A percentile compares a stretch with the other conserved stretches of the same genome.
phyloP scores from a whole-genome alignment of 2,113 vertebrate genomes.

The Indri indri region DNA sequence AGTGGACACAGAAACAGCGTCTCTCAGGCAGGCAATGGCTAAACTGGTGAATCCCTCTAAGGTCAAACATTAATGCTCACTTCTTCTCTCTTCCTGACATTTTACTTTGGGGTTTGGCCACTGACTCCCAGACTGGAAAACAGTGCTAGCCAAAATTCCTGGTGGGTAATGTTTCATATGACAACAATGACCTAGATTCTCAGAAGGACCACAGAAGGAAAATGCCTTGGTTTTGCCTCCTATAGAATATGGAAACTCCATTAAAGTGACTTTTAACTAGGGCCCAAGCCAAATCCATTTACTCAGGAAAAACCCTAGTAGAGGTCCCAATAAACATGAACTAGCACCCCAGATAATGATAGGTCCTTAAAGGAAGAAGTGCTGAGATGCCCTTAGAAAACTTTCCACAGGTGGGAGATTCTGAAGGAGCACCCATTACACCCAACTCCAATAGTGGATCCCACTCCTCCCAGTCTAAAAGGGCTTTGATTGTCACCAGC shows the following conservation, averaged over 20 bases:
- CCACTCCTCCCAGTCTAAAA: background rate
- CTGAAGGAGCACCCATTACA: background rate
- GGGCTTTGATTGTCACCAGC: background rate
- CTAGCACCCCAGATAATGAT: background rate
- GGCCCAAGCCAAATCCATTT: slow-evolving; percentile 19
- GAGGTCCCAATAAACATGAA: background rate
- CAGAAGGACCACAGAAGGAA: background rate
- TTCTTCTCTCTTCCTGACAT: background rate
- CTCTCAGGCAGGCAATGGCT: background rate
- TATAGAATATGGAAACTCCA: background rate
- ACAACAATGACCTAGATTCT: background rate
- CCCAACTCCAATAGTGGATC: background rate
- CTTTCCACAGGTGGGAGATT: background rate
- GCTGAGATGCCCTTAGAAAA: background rate
- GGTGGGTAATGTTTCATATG: background rate
- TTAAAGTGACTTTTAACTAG: slow-evolving; percentile 24
- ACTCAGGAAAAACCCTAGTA: background rate
- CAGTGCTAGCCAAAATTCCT: background rate
- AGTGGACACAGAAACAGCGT: background rate
- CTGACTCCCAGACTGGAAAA: background rate
- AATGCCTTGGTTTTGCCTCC: slow-evolving; percentile 13
- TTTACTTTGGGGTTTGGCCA: background rate
- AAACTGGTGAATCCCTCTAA: background rate
- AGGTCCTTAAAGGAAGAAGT: background rate
- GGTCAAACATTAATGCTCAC: background rate